Base-by-base conservation (phyloP, 2,797 vertebrate genomes). In the Uromys caudimaculatus region DNA sequence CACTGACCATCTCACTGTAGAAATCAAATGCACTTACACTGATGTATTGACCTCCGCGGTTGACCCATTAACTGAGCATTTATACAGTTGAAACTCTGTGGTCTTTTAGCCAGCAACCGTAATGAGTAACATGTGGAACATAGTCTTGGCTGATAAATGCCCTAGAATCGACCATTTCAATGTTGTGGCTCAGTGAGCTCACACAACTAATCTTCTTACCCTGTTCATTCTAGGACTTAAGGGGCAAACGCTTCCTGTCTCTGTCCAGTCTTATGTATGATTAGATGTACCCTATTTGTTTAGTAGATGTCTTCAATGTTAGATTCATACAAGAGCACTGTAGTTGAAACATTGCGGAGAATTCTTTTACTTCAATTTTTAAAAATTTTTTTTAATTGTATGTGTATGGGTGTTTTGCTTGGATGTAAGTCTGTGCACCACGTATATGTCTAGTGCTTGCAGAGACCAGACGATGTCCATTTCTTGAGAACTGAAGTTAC, bases 11-110 rank as follows among this genome's bases (percentile, higher is more conserved):
- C 79, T 97, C 89, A 41, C 67, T 77, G 54, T 93, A 93, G 16
- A 97, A 93, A 96, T 90, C 95, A 96, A 92, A 82, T 79, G 95
- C 94, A 95, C 92, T 96, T 75, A 91, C 90, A 78, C 93, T 62
- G 86, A 76, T n/a, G 50, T 50, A 23, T 75, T 96, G 97, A 91
- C 97, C 96, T 94, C 75, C 7, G 96, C 54, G 97, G 97, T 92
- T 96, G 96, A 95, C 96, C 94, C 50, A 11, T 54, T 82, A 92
- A 50, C 95, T 85, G 96, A 95, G 50, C 79, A 44, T 90, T 95
- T 71, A 60, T 71, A 44, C 84, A 83, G 29, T 76, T 79, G 92
- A 89, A 97, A 47, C 69, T 87, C 77, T 96, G 96, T 85, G 97
- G 96, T 97, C 94, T 95, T 93, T 52, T 27, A 82, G 91, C 93